Percentiles rank a stretch among this genome's conserved stretches.
phyloP scores from a whole-genome alignment of 2,888 invertebrate genomes.

The Diabrotica balteata region DNA sequence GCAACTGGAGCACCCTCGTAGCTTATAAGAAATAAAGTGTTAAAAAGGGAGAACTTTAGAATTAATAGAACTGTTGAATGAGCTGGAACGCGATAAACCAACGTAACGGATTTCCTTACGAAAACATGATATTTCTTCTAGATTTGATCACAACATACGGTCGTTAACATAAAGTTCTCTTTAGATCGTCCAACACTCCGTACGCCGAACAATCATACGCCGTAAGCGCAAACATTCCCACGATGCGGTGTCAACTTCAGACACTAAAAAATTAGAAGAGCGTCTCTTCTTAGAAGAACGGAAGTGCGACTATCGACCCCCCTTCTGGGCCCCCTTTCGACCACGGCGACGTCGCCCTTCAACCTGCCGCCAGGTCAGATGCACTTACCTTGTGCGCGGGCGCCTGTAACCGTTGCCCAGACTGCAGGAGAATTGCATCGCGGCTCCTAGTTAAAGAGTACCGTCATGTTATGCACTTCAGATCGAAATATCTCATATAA shows the following conservation, averaged over 20 bases:
- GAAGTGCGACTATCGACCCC: constrained; percentile 20
- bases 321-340: constrained; percentile 1
- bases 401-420: constrained; percentile 28
- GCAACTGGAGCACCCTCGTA: too few species aligned
- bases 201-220: not conserved
- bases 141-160: too few species aligned
- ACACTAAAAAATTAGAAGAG: constrained; percentile 16
- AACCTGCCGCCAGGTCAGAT: constrained; percentile 59
- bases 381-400: constrained; percentile 59
- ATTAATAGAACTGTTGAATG: too few species aligned
- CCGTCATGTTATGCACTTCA: not conserved
- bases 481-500: not conserved
- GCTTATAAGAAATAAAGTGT: too few species aligned
- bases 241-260: constrained; percentile 17
- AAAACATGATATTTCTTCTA: too few species aligned
- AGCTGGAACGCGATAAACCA: too few species aligned
- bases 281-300: constrained; percentile 26
- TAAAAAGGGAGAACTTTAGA: too few species aligned
- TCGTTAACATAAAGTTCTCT: too few species aligned
- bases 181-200: too few species aligned
- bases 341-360: constrained; percentile 52
- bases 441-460: not conserved
- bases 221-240: constrained; percentile 11
- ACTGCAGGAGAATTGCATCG: not conserved
- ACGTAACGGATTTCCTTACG: too few species aligned